These are phyloP conservation scores for Dendrocincla tyrannina DNA, from an alignment of 2,797 vertebrate species.

Conservation along the genomic window DNA sequence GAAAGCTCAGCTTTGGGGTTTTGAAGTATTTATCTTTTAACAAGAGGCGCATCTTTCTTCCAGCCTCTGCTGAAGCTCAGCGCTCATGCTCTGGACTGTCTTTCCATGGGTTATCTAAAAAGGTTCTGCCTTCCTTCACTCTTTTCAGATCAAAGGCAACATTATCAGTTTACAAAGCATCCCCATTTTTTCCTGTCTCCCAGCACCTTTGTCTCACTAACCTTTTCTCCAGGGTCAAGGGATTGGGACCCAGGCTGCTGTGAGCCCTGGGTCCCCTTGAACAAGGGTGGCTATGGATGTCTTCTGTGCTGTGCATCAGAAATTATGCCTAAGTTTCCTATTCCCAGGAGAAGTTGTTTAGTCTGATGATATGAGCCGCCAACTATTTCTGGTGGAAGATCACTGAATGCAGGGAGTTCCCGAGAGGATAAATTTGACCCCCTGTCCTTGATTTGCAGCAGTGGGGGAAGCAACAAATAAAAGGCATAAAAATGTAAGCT, in stretches of 20 bases:
- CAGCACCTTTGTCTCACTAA: neutral
- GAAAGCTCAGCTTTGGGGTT: neutral
- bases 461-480: slow-evolving; percentile 24
- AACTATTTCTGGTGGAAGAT: neutral
- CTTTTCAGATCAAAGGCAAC: slow-evolving; percentile 63
- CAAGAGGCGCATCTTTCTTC: neutral
- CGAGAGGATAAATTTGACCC: neutral
- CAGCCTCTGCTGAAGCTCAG: slow-evolving; percentile 8
- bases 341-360: neutral
- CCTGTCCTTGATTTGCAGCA: slow-evolving; percentile 34
- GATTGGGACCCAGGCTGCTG: neutral
- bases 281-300: fast-evolving
- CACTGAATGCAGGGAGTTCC: neutral
- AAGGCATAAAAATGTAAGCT: slow-evolving; percentile 57
- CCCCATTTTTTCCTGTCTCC: neutral
- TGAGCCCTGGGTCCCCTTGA: fast-evolving
- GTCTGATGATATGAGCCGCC: neutral
- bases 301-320: neutral
- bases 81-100: neutral
- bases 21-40: slow-evolving; percentile 7
- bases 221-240: neutral
- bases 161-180: slow-evolving; percentile 55
- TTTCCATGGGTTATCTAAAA: slow-evolving; percentile 48
- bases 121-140: slow-evolving; percentile 51
- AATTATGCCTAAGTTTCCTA: neutral